These are phyloP conservation scores for Drosophila burlai DNA, from an alignment of 1,140 invertebrate genomes.

Conservation along the genomic window DNA sequence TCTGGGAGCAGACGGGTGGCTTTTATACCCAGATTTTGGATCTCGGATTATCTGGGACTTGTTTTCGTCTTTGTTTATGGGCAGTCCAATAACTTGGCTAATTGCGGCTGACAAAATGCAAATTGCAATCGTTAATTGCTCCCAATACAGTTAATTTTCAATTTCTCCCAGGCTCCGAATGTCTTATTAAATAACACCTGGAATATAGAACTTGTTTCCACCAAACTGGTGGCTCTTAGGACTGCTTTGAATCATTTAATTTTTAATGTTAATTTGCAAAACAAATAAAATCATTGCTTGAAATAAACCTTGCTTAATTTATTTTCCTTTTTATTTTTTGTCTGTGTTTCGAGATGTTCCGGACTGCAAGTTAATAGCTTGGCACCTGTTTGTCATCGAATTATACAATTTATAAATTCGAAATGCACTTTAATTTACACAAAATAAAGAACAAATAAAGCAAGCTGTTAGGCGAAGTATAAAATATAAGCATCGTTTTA, in stretches of 20 bases:
- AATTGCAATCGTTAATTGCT: slow-evolving; percentile 25
- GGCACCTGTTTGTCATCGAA: slow-evolving; percentile 1
- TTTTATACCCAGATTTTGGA: slow-evolving; percentile 46
- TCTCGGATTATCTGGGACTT: not conserved
- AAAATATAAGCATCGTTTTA: slow-evolving; percentile 11
- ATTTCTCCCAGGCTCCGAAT: not conserved
- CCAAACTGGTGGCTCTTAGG: not conserved
- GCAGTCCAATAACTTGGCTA: not conserved
- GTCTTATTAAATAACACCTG: not conserved
- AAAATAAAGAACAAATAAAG: not conserved
- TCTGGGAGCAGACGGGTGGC: slow-evolving; percentile 10
- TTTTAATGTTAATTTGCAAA: slow-evolving; percentile 12
- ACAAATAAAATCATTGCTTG: slow-evolving; percentile 17
- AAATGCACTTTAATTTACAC: not conserved
- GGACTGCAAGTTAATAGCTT: not conserved
- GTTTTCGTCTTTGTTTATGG: slow-evolving; percentile 13
- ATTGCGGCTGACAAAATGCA: slow-evolving; percentile 11
- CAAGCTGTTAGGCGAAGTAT: too few relatives aligned
- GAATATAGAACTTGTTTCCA: slow-evolving; percentile 14
- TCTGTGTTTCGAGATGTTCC: not conserved
- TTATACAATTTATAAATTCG: not conserved
- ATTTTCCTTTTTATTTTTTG: not conserved
- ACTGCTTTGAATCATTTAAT: slow-evolving; percentile 1
- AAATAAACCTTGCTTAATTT: not conserved
- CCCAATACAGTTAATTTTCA: slow-evolving; percentile 17